Conservation (phyloP, 2,113 vertebrate species). For the Sula dactylatra region DNA sequence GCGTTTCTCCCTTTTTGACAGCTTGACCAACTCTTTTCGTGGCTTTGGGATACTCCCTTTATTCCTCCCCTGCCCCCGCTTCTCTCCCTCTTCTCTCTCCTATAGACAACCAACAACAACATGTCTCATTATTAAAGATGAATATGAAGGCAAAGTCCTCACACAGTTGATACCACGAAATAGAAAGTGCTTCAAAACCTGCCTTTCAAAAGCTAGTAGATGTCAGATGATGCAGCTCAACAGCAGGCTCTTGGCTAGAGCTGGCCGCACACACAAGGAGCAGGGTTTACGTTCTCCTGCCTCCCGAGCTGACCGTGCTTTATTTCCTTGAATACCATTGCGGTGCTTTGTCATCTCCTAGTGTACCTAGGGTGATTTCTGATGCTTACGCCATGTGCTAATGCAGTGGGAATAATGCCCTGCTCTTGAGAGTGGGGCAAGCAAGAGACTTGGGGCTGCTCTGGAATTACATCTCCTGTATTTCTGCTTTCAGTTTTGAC, state of each 20-base stretch:
- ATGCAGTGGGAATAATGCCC: background rate
- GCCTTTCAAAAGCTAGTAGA: background rate
- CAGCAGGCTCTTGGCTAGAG: background rate
- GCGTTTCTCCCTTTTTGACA: background rate
- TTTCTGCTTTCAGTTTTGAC: background rate
- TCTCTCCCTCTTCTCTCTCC: background rate
- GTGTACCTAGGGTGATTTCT: background rate
- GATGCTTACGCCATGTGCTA: background rate
- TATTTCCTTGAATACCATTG: background rate
- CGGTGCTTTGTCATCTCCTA: background rate
- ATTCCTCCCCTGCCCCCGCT: background rate
- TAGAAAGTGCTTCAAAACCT: background rate
- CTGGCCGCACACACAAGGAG: background rate
- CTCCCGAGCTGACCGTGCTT: background rate
- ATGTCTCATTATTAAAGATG: background rate
- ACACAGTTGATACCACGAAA: background rate
- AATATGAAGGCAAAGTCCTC: background rate
- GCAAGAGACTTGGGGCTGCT: background rate
- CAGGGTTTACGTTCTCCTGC: background rate
- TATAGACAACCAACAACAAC: background rate
- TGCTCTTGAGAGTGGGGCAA: background rate
- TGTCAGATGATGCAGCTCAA: background rate
- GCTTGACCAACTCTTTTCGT: background rate
- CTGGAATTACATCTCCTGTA: background rate
- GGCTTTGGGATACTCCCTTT: background rate